Evolutionary conservation across 2,113 vertebrate genomes (phyloP).

Genomic region (Acrocephalus kingi): DNA sequence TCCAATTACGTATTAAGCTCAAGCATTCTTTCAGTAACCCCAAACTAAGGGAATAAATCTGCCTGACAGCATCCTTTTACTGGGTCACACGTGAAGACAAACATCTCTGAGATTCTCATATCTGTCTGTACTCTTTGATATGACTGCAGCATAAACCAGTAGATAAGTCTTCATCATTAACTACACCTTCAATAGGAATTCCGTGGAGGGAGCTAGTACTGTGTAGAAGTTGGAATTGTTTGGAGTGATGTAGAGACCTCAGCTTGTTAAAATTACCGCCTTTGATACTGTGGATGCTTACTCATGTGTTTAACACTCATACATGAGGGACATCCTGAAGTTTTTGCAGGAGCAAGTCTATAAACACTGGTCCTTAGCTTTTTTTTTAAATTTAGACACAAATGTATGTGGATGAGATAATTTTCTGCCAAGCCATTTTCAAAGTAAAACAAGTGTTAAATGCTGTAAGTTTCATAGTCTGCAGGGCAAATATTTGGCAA

Average conservation of each 20-base stretch:
- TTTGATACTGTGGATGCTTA: neutral
- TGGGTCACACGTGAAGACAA: neutral
- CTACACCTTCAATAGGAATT: neutral
- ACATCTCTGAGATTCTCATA: neutral
- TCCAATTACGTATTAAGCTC: neutral
- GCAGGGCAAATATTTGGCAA: neutral
- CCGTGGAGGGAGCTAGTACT: neutral
- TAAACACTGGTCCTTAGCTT: neutral
- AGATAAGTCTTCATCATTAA: neutral
- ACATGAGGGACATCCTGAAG: neutral
- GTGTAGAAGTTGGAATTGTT: neutral
- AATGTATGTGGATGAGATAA: fast-evolving
- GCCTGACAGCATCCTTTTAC: slow-evolving; percentile 59
- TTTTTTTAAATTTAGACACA: neutral
- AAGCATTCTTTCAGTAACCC: neutral
- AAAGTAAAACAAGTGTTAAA: neutral
- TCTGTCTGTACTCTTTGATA: neutral
- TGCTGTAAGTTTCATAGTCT: neutral
- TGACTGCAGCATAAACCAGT: neutral
- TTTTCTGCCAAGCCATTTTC: neutral
- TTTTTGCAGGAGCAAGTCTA: neutral
- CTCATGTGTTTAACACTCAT: neutral
- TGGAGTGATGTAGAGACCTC: neutral
- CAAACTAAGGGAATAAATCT: neutral
- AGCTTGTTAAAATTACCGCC: neutral